Evolutionary conservation across 2,797 vertebrate genomes (phyloP), one percentile per base, ranked within the genome.

Genomic region (Cetoscarus ocellatus): DNA sequence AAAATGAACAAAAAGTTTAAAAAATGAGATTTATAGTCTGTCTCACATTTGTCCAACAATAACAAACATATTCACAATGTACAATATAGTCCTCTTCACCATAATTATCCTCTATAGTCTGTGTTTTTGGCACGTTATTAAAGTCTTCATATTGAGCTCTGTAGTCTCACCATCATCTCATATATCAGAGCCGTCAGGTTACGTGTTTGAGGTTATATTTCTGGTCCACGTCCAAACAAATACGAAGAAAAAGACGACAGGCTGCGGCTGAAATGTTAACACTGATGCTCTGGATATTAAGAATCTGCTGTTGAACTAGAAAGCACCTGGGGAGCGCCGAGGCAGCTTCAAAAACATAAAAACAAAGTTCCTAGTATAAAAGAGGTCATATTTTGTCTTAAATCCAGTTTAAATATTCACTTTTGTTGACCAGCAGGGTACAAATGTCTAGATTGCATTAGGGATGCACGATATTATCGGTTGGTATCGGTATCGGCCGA

Each of bases 61-160:
- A 56, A 49, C 8, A 73, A 74, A 73, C 35, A 61, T 63, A 19
- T 58, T 59, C 50, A 27, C 17, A 53, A 34, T 13, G 38, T 49
- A 19, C 59, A 35, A 35, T 11, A 10, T 5, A 39, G 9, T 39
- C 38, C 9, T 48, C 27, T 40, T 64, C 2, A 39, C 54, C 36
- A 52, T 53, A 19, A 35, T 18, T 61, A 43, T 63, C 40, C n/a
- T 60, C 53, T 35, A 5, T 57, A 58, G 51, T 35, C n/a, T 8
- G 7, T 18, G 11, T 0, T 56, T 88, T 89, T 90, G 88, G 88
- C 88, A 91, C 82, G 27, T 27, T 27, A 27, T 27, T 27, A 27
- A 27, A 27, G 27, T 27, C 27, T 63, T 70, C 47, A 66, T 40
- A 49, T 7, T 44, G 62, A 70, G n/a, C 27, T 48, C 50, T 35